phyloP scores from a whole-genome alignment of 2,113 vertebrate genomes.

The Daubentonia madagascariensis region DNA sequence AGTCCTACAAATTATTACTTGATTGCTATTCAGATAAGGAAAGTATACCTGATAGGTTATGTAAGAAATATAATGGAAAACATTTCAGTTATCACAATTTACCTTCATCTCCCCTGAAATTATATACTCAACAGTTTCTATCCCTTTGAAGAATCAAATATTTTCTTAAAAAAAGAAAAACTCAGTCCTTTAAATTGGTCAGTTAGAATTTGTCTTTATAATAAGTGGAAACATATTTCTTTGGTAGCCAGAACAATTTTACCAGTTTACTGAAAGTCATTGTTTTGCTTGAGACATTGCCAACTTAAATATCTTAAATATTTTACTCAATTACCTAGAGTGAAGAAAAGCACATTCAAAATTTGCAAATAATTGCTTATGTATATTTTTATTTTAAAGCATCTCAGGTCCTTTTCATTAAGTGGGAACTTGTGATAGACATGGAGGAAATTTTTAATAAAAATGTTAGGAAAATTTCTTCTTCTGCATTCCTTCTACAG shows the following conservation, averaged over 20 bases:
- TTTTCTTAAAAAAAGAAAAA: not conserved
- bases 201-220: constrained; percentile 65
- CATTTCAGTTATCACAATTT: constrained; percentile 34
- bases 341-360: constrained; percentile 60
- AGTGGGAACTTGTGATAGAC: constrained; percentile 16
- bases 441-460: not conserved
- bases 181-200: not conserved
- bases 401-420: constrained; percentile 60
- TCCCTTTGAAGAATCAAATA: not conserved
- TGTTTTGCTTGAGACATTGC: constrained; percentile 66
- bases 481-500: not conserved
- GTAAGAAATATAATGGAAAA: constrained; percentile 46
- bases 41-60: not conserved
- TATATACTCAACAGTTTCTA: not conserved
- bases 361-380: constrained; percentile 76
- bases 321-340: constrained; percentile 53
- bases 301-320: constrained; percentile 74
- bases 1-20: constrained; percentile 48
- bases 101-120: not conserved
- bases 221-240: constrained; percentile 70
- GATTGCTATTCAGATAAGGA: not conserved
- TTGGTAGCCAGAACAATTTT: constrained; percentile 62
- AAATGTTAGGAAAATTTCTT: not conserved
- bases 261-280: constrained; percentile 69
- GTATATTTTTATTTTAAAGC: constrained; percentile 56